Conservation (phyloP, 2,888 invertebrate genomes). For the Sacculina carcini region DNA sequence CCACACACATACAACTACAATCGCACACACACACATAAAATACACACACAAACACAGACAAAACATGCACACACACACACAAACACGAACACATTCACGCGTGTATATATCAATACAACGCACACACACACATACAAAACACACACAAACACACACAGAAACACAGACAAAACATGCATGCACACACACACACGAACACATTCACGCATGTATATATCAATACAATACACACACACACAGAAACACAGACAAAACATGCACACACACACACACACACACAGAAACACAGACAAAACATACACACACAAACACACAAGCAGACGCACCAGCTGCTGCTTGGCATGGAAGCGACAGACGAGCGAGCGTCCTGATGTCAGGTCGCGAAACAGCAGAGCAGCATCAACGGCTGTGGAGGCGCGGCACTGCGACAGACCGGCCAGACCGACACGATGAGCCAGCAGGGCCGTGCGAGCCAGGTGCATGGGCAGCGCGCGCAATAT, state of each 20-base stretch:
- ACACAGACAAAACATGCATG: too few species aligned
- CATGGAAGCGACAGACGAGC: not conserved
- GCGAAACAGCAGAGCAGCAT: not conserved
- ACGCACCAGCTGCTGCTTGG: not conserved
- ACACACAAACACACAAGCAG: not conserved
- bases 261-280: not conserved
- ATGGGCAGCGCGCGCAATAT: not conserved
- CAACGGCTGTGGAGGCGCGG: not conserved
- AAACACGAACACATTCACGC: too few species aligned
- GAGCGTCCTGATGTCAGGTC: not conserved
- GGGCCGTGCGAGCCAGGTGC: not conserved
- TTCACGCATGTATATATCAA: not conserved
- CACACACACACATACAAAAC: not conserved
- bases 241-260: not conserved
- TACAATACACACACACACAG: too few species aligned
- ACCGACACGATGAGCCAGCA: not conserved
- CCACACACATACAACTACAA: too few species aligned
- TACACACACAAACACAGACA: not conserved
- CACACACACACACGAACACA: too few species aligned
- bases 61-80: too few species aligned
- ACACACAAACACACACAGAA: too few species aligned
- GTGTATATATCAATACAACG: not conserved
- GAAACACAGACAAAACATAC: not conserved
- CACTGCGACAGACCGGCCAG: not conserved
- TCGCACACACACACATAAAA: not conserved